Base-by-base conservation (phyloP, 1,140 invertebrate genomes). In the Calycopis cecrops region DNA sequence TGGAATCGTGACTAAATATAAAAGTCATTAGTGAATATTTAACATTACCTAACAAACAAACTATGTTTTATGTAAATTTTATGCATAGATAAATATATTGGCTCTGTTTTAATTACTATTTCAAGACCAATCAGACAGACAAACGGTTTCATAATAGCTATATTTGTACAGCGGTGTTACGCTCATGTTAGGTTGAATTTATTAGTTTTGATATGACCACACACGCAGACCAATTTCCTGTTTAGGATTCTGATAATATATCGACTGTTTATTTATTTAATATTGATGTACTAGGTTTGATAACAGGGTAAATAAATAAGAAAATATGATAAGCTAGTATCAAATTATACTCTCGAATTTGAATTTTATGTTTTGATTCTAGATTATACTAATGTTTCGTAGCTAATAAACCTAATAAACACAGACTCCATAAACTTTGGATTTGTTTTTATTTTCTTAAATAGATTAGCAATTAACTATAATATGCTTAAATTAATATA, bases 71-170 rank as follows among this genome's bases (percentile, higher is more conserved):
- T 72, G 70, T 59, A 64, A 63, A 76, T 76, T 73, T 71, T 78
- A 80, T 75, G 62, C 68, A 71, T 73, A 66, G 65, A 68, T 61
- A 69, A 75, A 73, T 76, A 70, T 72, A 68, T 65, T 55, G 55
- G 58, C 42, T 63, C 54, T 55, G 50, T 58, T 60, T 69, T 69
- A 69, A 69, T 70, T 70, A 59, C 52, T 63, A 51, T 59, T 56
- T 60, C 62, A 65, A 57, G 59, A 64, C 48, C 52, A 64, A 64
- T 64, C 58, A 57, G 48, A 57, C 55, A 48, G 56, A 64, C 59
- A 64, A 64, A 64, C 57, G 57, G 49, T 57, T 57, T 57, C 50
- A 50, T 52, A 64, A 64, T 60, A 58, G 58, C 38, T 28, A 28
- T 28, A 28, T 28, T 28, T 28, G 21, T 64, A 60, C 52, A 55